phyloP scores from a whole-genome alignment of 1,140 invertebrate genomes.

The Apolygus lucorum region DNA sequence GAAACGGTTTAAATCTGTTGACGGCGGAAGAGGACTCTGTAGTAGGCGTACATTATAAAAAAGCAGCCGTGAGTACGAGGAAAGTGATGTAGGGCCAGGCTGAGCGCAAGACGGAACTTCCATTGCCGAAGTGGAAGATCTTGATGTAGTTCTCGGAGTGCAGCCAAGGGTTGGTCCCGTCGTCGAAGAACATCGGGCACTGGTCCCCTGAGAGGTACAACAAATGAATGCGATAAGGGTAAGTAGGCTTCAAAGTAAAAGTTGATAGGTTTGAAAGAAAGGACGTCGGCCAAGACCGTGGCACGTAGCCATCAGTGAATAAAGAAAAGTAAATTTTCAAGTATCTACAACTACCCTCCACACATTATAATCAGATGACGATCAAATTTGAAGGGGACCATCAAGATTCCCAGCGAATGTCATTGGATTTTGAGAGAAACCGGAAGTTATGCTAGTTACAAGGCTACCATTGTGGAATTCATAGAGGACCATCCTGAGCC shows the following conservation, averaged over 20 bases:
- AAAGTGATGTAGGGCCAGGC: neutral
- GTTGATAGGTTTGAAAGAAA: constrained; percentile 13
- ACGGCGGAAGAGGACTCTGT: neutral
- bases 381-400: too few relatives aligned
- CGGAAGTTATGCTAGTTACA: too few relatives aligned
- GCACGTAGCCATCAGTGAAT: too few relatives aligned
- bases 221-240: constrained; percentile 13
- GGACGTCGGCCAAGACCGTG: too few relatives aligned
- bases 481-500: too few relatives aligned
- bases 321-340: too few relatives aligned
- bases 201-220: constrained; percentile 56
- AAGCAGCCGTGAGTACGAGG: constrained; percentile 5
- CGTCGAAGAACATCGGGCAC: constrained; percentile 91
- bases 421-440: too few relatives aligned
- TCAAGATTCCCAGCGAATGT: too few relatives aligned
- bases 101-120: neutral
- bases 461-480: too few relatives aligned
- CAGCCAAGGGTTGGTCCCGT: constrained; percentile 77
- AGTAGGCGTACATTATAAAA: constrained; percentile 20
- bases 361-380: too few relatives aligned
- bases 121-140: constrained; percentile 49
- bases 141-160: constrained; percentile 59
- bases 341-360: too few relatives aligned
- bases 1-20: neutral
- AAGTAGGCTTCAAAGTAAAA: neutral